These are phyloP conservation scores for Leucophenga maculata DNA, from an alignment of 2,888 invertebrate genomes.

Conservation along the genomic window DNA sequence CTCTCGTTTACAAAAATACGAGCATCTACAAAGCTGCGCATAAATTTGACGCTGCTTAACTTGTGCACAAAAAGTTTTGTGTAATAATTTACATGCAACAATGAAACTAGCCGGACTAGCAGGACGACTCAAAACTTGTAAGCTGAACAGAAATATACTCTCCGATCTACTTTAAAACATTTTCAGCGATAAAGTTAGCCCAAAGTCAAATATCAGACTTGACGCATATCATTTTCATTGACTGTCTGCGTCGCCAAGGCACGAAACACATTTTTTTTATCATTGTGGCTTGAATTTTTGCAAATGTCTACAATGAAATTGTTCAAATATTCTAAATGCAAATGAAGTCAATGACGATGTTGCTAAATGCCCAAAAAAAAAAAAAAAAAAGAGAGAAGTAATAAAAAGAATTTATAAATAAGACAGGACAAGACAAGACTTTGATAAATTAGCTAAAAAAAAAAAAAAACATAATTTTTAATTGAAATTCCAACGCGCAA, in stretches of 20 bases:
- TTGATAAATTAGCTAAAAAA: conserved; percentile 20
- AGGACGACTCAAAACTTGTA: too few species aligned
- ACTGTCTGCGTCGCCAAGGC: neutral
- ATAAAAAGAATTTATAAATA: neutral
- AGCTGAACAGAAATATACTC: too few species aligned
- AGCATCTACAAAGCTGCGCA: neutral
- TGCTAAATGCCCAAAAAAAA: conserved; percentile 29
- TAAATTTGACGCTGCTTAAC: conserved; percentile 21
- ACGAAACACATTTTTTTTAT: neutral
- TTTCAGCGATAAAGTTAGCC: neutral
- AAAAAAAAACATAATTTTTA: conserved; percentile 36
- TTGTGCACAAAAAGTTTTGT: neutral
- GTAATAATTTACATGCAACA: conserved; percentile 12
- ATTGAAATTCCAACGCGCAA: conserved; percentile 26
- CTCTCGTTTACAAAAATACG: too few species aligned
- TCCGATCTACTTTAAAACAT: too few species aligned
- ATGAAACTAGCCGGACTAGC: neutral
- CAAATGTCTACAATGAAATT: conserved; percentile 60
- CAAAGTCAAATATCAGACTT: neutral
- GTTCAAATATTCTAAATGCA: conserved; percentile 60
- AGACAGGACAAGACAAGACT: neutral
- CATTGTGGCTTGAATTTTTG: conserved; percentile 24
- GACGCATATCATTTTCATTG: conserved; percentile 13
- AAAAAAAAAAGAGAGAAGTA: conserved; percentile 24
- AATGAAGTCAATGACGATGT: conserved; percentile 59